Conservation (phyloP, 2,113 vertebrate species). For the Forbesichthys papilliferus region DNA sequence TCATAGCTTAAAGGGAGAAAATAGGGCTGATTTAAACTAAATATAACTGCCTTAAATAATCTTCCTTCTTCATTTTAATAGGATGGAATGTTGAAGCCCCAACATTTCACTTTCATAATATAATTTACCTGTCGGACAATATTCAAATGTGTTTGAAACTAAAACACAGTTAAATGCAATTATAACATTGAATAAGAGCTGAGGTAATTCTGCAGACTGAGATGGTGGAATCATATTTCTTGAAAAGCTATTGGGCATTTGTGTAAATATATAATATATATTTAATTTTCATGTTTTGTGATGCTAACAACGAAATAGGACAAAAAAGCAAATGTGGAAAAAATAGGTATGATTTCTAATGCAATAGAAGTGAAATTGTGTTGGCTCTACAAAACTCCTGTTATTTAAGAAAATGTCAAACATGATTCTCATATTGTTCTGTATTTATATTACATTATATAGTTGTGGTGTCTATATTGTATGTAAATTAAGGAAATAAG, state of each 20-base stretch:
- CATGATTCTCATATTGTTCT: slow-evolving; percentile 10
- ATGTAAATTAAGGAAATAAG: slow-evolving; percentile 1
- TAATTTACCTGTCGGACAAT: slow-evolving; percentile 31
- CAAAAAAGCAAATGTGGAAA: slow-evolving; percentile 5
- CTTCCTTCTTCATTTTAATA: slow-evolving; percentile 24
- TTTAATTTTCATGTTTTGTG: slow-evolving; percentile 25
- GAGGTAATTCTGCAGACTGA: background rate
- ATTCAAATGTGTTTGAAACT: slow-evolving; percentile 32
- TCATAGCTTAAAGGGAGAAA: slow-evolving; percentile 6
- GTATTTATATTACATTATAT: slow-evolving; percentile 37
- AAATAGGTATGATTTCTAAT: slow-evolving; percentile 6
- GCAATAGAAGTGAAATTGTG: slow-evolving; percentile 4
- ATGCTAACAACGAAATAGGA: slow-evolving; percentile 15
- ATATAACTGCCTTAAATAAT: slow-evolving; percentile 66
- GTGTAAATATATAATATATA: slow-evolving; percentile 68
- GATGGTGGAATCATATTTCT: background rate
- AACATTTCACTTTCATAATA: slow-evolving; percentile 26
- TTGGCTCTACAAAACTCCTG: slow-evolving; percentile 17
- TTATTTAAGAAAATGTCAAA: slow-evolving; percentile 4
- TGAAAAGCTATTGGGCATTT: slow-evolving; percentile 12
- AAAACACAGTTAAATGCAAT: background rate
- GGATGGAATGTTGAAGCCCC: slow-evolving; percentile 17
- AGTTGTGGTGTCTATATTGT: slow-evolving; percentile 36
- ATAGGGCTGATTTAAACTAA: slow-evolving; percentile 61
- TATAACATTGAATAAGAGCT: background rate